phyloP scores from a whole-genome alignment of 2,113 vertebrate genomes.

The Thymallus thymallus region DNA sequence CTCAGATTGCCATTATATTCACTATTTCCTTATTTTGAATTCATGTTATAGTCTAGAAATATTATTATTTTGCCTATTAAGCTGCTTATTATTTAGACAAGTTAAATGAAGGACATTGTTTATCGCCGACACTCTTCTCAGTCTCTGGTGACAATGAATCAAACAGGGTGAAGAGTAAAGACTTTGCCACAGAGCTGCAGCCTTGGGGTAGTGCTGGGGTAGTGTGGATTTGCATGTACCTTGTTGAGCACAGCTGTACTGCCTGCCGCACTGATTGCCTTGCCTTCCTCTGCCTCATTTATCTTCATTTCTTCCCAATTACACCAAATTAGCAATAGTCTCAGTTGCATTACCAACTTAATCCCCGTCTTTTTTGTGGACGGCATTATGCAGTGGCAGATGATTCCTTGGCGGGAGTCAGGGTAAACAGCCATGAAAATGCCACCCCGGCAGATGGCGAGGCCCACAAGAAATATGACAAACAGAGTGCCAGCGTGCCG shows the following conservation, averaged over 20 bases:
- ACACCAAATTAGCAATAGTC: slow-evolving; percentile 93
- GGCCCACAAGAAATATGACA: slow-evolving; percentile 86
- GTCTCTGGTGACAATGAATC: too few species aligned
- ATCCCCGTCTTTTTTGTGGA: slow-evolving; percentile 75
- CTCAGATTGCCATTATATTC: too few species aligned
- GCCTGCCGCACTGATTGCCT: slow-evolving; percentile 78
- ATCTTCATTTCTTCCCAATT: slow-evolving; percentile 96
- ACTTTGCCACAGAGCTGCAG: too few species aligned
- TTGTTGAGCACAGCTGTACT: slow-evolving; percentile 81
- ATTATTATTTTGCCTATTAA: too few species aligned
- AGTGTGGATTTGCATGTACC: slow-evolving; percentile 2
- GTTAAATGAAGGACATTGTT: too few species aligned
- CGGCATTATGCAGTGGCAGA: slow-evolving; percentile 86
- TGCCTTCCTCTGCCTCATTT: slow-evolving; percentile 87
- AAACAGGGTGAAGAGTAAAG: too few species aligned
- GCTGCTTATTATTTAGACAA: too few species aligned
- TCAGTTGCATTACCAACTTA: slow-evolving; percentile 89
- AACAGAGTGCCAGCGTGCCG: slow-evolving; percentile 83
- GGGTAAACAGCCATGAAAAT: slow-evolving; percentile 88
- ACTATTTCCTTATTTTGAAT: too few species aligned
- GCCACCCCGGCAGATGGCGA: slow-evolving; percentile 89
- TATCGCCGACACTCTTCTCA: too few species aligned
- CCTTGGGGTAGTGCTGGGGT: too few species aligned
- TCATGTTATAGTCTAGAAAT: too few species aligned
- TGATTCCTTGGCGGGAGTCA: slow-evolving; percentile 90